phyloP scores from a whole-genome alignment of 2,113 vertebrate genomes.

The Dipodomys spectabilis region DNA sequence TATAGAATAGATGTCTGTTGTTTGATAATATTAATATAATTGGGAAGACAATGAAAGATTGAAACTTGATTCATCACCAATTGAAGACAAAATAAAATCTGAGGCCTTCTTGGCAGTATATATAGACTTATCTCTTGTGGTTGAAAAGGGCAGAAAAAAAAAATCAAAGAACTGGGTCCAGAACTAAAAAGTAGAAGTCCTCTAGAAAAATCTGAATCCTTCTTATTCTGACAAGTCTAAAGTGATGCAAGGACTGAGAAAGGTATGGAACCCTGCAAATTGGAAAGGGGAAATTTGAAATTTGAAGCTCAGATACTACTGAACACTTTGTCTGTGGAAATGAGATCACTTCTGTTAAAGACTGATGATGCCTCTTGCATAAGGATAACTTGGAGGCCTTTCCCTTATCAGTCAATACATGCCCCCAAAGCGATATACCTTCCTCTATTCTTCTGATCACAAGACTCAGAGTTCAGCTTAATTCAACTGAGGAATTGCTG shows the following conservation, averaged over 20 bases:
- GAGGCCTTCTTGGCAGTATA: neutral
- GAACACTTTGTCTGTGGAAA: neutral
- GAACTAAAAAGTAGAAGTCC: neutral
- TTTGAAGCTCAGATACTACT: neutral
- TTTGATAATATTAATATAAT: neutral
- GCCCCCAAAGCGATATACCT: neutral
- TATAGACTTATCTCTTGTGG: neutral
- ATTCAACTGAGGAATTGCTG: neutral
- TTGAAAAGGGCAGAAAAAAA: slow-evolving; percentile 14
- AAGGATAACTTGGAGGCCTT: neutral
- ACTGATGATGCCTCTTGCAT: neutral
- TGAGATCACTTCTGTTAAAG: neutral
- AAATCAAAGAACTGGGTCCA: neutral
- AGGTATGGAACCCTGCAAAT: neutral
- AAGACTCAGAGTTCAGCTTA: neutral
- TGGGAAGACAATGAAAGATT: neutral
- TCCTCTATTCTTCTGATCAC: neutral
- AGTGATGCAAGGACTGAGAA: neutral
- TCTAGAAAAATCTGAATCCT: neutral
- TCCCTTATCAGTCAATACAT: neutral
- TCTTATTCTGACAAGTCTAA: neutral
- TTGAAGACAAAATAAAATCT: slow-evolving; percentile 6
- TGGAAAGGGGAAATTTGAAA: neutral
- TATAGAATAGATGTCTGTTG: neutral
- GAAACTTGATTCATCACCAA: neutral